Evolutionary conservation across 1,140 invertebrate genomes (phyloP).

Genomic region (Zaprionus nigranus): DNA sequence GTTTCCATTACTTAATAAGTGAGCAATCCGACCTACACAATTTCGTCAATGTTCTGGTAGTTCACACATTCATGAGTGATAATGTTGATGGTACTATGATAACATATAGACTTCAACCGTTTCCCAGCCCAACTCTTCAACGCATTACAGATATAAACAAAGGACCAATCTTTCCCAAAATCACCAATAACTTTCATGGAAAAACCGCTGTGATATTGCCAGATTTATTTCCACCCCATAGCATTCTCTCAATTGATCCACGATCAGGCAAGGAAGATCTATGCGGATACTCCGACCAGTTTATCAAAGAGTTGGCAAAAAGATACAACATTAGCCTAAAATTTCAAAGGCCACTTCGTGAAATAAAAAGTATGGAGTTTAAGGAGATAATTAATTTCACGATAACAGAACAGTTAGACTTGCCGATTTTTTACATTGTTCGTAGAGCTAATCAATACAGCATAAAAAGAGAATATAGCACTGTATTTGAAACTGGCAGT

Average conservation of each 20-base stretch:
- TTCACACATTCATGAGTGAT: not conserved
- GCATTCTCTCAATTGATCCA: not conserved
- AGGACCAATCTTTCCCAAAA: not conserved
- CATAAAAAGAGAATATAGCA: not conserved
- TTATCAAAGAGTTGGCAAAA: slow-evolving; percentile 3
- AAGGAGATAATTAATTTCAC: not conserved
- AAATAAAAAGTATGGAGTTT: not conserved
- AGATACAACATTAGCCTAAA: not conserved
- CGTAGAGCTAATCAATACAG: not conserved
- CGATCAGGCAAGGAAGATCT: not conserved
- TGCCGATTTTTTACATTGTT: not conserved
- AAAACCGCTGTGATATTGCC: slow-evolving; percentile 11
- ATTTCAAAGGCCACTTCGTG: not conserved
- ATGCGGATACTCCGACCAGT: not conserved
- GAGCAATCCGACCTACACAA: not conserved
- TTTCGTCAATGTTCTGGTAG: slow-evolving; percentile 9
- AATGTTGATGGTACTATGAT: not conserved
- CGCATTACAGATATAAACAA: not conserved
- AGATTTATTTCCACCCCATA: not conserved
- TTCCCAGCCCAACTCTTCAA: not conserved
- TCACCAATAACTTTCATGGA: slow-evolving; percentile 5
- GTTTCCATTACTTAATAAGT: not conserved
- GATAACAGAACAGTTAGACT: not conserved
- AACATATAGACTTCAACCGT: slow-evolving; percentile 12
- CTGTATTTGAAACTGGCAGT: not conserved